A percentile compares a stretch with the other conserved stretches of the same genome.
Conservation (phyloP, 2,888 invertebrate species). For the Spilosoma lubricipeda region DNA sequence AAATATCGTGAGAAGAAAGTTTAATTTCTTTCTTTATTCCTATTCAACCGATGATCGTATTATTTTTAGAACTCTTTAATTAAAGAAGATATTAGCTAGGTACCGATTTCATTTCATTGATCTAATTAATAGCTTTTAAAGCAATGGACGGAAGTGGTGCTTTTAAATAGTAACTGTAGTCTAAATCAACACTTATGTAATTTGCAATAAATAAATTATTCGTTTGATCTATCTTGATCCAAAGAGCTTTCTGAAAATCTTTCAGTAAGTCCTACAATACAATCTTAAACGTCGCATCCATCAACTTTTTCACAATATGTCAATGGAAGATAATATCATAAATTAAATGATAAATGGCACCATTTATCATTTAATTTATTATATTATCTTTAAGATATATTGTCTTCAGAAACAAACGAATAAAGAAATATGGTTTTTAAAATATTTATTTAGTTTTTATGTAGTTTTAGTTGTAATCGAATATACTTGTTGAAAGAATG, state of each 20-base stretch:
- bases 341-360: background rate
- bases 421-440: background rate
- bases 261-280: background rate
- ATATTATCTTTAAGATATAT: no score
- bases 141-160: background rate
- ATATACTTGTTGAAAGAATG: background rate
- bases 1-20: background rate
- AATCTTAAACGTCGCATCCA: background rate
- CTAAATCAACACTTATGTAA: background rate
- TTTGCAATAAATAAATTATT: background rate
- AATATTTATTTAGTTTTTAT: background rate
- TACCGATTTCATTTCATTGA: background rate
- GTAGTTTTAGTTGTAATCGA: background rate
- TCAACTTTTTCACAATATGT: conserved; percentile 22
- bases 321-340: conserved; percentile 12
- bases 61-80: background rate
- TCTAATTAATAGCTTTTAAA: background rate
- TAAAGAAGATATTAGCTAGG: background rate
- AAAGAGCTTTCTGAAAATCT: background rate
- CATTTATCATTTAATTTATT: no score
- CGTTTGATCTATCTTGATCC: background rate
- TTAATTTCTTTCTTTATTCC: no score
- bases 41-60: background rate
- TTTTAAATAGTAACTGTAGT: background rate
- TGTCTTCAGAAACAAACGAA: background rate